Base-by-base conservation (phyloP, 2,888 invertebrate species). In the Blastobasis adustella region DNA sequence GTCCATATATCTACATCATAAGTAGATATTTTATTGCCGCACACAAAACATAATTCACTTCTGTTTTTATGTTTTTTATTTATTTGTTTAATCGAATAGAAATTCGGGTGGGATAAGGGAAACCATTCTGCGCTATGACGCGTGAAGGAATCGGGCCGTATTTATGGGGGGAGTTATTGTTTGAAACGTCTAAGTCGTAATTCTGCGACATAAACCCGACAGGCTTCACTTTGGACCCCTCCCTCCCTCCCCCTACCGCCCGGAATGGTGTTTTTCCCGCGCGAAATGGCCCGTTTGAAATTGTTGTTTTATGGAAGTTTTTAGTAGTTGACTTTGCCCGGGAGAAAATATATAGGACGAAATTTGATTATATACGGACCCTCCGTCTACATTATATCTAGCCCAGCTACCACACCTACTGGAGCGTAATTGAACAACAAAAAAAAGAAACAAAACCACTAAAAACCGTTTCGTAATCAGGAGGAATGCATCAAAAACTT, bases 141-240 rank as follows among this genome's bases (percentile, higher is more conserved):
- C 88, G 88, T 86, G 83, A 88, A 86, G 82, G 76, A 88, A 87
- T 87, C 85, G 84, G 79, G 69, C 73, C 79, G 79, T 83, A 87
- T 88, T 88, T 88, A 88, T 84, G 79, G 78, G 70, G 69, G 71
- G 74, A 83, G 86, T 88, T 88, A 88, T 88, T 88, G 88, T 88
- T 88, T 88, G 88, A 88, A 88, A 88, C 87, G 88, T 88, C 88
- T 86, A 86, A 85, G 88, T 88, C 88, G 87, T 88, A 86, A 88
- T 85, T 86, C 86, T 77, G 77, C 72, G 73, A 74, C 84, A 87
- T 88, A 86, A 88, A 88, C 71, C 66, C 74, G 66, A 77, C 78
- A 79, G 81, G 79, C 82, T 83, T 82, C 83, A 76, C 79, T 82
- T 79, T 75, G 73, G 79, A 70, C 78, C 73, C 69, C 65, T 61